Evolutionary conservation across 2,797 vertebrate genomes (phyloP), one percentile per base, ranked within the genome.

Genomic region (Glyptemys insculpta): DNA sequence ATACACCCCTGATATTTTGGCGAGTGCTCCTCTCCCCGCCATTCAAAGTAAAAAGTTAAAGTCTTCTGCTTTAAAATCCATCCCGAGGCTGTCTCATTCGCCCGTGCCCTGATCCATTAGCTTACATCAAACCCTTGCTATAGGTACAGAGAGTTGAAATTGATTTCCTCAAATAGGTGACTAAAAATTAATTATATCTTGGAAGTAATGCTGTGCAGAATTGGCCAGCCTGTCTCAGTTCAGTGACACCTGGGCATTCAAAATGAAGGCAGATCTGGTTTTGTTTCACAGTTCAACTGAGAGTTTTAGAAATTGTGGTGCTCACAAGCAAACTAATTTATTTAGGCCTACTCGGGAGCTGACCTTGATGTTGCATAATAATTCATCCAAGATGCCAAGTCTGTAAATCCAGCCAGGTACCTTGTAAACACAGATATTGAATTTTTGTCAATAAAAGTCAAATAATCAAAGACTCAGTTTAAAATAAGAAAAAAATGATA

Each of bases 141-240:
- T 49, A 89, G 79, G 12, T 14, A 62, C 52, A 12, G 1, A 0
- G 47, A 34, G 91, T 76, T 97, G 92, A 93, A 96, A 96, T 94
- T 96, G 94, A 97, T 94, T 96, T 93, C 85, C 94, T 84, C 94
- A 74, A 94, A 92, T 80, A 90, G 91, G 57, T 11, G 87, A 95
- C 54, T 92, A 87, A 94, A 89, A 82, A 87, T 88, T 87, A 93
- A 96, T 94, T 94, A 91, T 57, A 94, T 90, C 86, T 59, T 53
- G 57, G 78, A 86, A 92, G 94, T 9, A 82, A 94, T 79, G 92
- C 91, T 12, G 37, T 68, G 95, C 95, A 85, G 87, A 53, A 82
- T 0, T 91, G 91, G 87, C 90, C 81, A 90, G 88, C 47, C 72
- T 0, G 9, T 74, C 89, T 74, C 50, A 49, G 12, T 93, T 95